phyloP scores from a whole-genome alignment of 2,888 invertebrate species.

The Hypena proboscidalis region DNA sequence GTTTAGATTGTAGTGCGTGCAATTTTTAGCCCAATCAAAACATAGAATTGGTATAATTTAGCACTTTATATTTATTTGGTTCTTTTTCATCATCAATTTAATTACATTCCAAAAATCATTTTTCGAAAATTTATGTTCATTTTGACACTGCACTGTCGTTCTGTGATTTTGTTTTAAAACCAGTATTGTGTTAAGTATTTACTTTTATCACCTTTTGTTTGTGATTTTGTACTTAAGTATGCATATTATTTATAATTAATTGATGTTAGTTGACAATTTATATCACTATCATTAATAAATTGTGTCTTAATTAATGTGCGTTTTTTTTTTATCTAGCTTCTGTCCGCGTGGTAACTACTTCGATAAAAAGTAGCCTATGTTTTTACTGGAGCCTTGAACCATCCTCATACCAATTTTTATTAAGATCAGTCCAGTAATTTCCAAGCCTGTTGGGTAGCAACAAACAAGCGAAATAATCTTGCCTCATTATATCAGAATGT shows the following conservation, averaged over 20 bases:
- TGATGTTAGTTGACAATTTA: conserved; percentile 14
- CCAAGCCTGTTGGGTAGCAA: too few relatives aligned
- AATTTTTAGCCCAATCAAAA: too few relatives aligned
- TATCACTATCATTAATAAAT: conserved; percentile 37
- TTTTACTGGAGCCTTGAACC: too few relatives aligned
- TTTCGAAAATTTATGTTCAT: conserved; percentile 7
- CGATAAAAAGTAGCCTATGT: too few relatives aligned
- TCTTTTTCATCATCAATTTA: neutral
- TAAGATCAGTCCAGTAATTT: too few relatives aligned
- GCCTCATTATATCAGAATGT: too few relatives aligned
- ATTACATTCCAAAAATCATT: conserved; percentile 39
- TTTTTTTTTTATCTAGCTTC: conserved; percentile 15
- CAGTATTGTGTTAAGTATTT: conserved; percentile 48
- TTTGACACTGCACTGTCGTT: conserved; percentile 24
- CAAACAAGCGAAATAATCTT: too few relatives aligned
- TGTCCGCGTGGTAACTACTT: too few relatives aligned
- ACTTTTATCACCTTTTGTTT: conserved; percentile 14
- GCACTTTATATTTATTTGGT: neutral
- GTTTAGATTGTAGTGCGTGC: too few relatives aligned
- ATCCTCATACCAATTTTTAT: too few relatives aligned
- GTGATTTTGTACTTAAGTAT: conserved; percentile 18
- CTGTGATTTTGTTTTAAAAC: conserved; percentile 45
- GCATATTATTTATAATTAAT: conserved; percentile 3
- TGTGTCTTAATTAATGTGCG: conserved; percentile 23
- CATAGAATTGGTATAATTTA: conserved; percentile 3